Percentiles rank a stretch among this genome's conserved stretches.
These are phyloP conservation scores for Caenorhabditis sulstoni DNA, from an alignment of 2,888 invertebrate genomes.

Conservation along the genomic window DNA sequence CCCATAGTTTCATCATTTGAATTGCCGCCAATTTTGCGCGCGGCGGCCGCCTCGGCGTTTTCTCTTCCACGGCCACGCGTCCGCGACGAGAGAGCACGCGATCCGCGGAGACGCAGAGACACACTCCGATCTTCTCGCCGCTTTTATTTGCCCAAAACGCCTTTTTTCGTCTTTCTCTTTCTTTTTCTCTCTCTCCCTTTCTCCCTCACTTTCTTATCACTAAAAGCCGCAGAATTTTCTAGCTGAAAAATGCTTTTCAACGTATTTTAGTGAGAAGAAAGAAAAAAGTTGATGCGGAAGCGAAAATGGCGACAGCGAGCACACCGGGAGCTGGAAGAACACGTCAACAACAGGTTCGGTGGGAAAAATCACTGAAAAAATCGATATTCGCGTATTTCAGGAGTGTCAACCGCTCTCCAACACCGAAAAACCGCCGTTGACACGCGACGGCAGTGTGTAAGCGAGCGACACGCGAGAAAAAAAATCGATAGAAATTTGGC, in stretches of 20 bases:
- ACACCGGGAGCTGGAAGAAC: conserved; percentile 38
- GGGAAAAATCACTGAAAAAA: conserved; percentile 9
- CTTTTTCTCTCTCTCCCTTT: too few relatives aligned
- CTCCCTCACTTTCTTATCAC: background rate
- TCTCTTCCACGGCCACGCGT: conserved; percentile 27
- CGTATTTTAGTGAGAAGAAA: background rate
- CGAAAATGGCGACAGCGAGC: conserved; percentile 33
- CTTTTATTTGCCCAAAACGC: conserved; percentile 43
- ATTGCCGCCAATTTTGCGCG: background rate
- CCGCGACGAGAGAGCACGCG: conserved; percentile 18
- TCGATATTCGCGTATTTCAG: conserved; percentile 19
- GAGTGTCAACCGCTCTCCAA: conserved; percentile 25
- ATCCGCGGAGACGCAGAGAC: conserved; percentile 29
- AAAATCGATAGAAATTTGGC: background rate
- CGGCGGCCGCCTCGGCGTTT: background rate
- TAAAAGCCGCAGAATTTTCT: too few relatives aligned
- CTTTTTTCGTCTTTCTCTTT: conserved; percentile 18
- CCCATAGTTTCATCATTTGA: background rate
- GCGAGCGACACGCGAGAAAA: background rate
- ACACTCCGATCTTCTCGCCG: background rate
- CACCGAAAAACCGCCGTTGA: conserved; percentile 32
- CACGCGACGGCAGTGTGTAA: conserved; percentile 35
- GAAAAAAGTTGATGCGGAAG: conserved; percentile 23
- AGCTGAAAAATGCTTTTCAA: too few relatives aligned
- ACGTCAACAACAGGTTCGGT: conserved; percentile 6